Base-by-base conservation (phyloP, 2,797 vertebrate species). In the Loris lydekkerianus region DNA sequence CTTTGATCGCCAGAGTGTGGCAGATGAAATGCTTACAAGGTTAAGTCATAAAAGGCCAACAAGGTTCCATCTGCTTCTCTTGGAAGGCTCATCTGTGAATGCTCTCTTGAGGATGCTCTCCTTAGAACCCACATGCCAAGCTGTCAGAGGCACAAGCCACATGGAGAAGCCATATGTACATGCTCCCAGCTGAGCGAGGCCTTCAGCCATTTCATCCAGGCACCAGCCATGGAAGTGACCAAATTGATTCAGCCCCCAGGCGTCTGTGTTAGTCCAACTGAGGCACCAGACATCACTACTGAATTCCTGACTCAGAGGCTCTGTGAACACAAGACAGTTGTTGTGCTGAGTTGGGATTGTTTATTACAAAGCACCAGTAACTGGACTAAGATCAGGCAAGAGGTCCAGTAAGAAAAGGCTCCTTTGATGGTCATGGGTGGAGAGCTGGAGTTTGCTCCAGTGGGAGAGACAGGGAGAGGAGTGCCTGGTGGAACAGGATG, bases 11-110 rank as follows among this genome's bases (percentile, higher is more conserved):
- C 43, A 29, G 69, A 84, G 65, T 15, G 49, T 14, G 65, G 75
- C 61, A 86, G 80, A 69, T 87, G 63, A 10, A 10, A 67, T 40
- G 46, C 56, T 73, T 56, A 43, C 4, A 31, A 61, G 72, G 76
- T 61, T 25, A 81, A 31, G 65, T 73, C 61, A 31, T 63, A 69
- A 69, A 93, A 86, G 69, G 58, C 34, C 91, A 95, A 40, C 15
- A 5, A 40, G 63, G 40, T 73, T 43, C 83, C 69, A 73, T 75
- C 25, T 61, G 78, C 20, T 76, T 25, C 78, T 92, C 72, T 31
- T 58, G 89, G 61, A 82, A 87, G 60, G 27, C 69, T 83, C 25
- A 17, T 65, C 9, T 37, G 69, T 92, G 37, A 43, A n/a, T 56
- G 23, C 29, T 80, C 82, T 58, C 18, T 60, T 72, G 13, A 5